Percentiles rank a stretch among this genome's conserved stretches.
Conservation (phyloP, 2,113 vertebrate genomes). For the Merops nubicus region DNA sequence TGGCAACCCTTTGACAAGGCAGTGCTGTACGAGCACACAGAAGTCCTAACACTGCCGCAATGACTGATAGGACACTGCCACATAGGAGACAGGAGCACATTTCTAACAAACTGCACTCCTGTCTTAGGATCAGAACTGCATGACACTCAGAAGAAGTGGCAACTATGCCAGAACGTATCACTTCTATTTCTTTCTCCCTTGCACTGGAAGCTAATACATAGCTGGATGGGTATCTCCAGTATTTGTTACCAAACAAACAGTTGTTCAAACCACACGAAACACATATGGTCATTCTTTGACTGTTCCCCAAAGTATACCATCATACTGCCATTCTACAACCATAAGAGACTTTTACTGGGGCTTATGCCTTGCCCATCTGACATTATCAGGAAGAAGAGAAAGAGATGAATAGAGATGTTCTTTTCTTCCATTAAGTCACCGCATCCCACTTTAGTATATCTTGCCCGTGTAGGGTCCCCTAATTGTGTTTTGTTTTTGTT, state of each 20-base stretch:
- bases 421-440: not conserved
- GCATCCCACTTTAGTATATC: not conserved
- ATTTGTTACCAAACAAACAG: not conserved
- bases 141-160: not conserved
- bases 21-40: not conserved
- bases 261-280: not conserved
- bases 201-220: not conserved
- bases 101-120: constrained; percentile 29
- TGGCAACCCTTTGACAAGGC: not conserved
- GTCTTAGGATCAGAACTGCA: not conserved
- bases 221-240: not conserved
- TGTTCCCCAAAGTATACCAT: not conserved
- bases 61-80: constrained; percentile 1
- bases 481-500: too few relatives aligned
- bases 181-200: not conserved
- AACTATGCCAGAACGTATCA: not conserved
- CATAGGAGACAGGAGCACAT: not conserved
- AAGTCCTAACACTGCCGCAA: not conserved
- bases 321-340: not conserved
- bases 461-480: not conserved
- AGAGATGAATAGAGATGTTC: not conserved
- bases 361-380: not conserved
- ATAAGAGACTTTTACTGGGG: not conserved
- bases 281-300: not conserved
- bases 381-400: not conserved